Evolutionary conservation across 1,140 invertebrate genomes (phyloP), one percentile per base, ranked within the genome.

Genomic region (Dinoponera quadriceps): DNA sequence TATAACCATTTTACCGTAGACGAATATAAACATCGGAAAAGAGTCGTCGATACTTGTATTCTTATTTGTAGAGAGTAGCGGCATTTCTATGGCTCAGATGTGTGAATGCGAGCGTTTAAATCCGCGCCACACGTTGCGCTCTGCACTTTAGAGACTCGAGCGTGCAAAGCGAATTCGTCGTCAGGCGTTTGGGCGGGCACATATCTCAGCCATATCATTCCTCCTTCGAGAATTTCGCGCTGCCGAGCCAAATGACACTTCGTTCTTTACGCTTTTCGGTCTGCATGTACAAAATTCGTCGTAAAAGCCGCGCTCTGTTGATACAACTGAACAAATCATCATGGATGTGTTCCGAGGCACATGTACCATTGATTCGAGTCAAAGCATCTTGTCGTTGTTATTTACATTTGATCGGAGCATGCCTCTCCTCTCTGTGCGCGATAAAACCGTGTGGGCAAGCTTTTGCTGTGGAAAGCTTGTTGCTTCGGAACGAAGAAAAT

Each of bases 401-500:
- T 25, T 65, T 13, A 29, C 57, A 60, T 57, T 77, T 86, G 65
- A 62, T 75, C 22, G 22, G 82, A n/a, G n/a, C 63, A 69, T 44
- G 51, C 72, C 68, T 69, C 44, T 55, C 2, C 16, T 80, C 25
- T 16, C 25, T 80, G 14, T 48, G 59, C 7, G 2, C 57, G 57
- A 71, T n/a, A 16, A 14, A 57, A 69, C 22, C 29, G 13, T 69
- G 66, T 82, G n/a, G 68, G 72, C 20, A 62, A 33, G 22, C 59
- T 87, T 63, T 83, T 38, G 25, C 48, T 49, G 49, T 72, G 33
- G 18, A 84, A 84, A 18, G 78, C 83, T 66, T 9, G 83, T 86
- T 72, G 60, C 7, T 11, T 68, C 7, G 44, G 81, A 44, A 9
- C 4, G 38, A 81, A 16, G 27, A 78, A n/a, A 60, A 86, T n/a